phyloP scores from a whole-genome alignment of 2,797 vertebrate species.

The Cirrhinus mrigala region DNA sequence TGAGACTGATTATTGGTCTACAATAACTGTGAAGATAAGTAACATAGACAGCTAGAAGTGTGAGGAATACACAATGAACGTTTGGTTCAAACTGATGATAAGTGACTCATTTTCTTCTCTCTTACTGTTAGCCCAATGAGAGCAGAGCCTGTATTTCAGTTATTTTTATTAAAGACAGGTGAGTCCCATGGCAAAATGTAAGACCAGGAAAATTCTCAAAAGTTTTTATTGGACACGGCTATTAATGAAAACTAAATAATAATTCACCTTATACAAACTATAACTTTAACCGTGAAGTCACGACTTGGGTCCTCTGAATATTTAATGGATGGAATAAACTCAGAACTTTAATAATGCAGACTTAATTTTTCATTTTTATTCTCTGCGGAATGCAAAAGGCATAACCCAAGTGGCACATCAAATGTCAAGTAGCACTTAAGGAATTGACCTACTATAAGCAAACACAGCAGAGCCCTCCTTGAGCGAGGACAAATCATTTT shows the following conservation, averaged over 20 bases:
- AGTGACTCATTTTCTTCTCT: neutral
- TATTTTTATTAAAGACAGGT: slow-evolving; percentile 2
- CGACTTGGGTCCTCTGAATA: slow-evolving; percentile 6
- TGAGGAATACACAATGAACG: neutral
- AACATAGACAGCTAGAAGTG: neutral
- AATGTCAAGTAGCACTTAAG: slow-evolving; percentile 29
- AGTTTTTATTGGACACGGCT: slow-evolving; percentile 33
- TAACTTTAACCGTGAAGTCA: slow-evolving; percentile 24
- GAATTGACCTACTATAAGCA: neutral
- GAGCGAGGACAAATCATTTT: slow-evolving; percentile 19
- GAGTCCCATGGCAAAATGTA: slow-evolving; percentile 36
- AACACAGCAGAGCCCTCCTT: slow-evolving; percentile 10
- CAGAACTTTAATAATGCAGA: slow-evolving; percentile 27
- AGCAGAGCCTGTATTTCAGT: neutral
- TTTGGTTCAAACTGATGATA: neutral
- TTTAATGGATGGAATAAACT: slow-evolving; percentile 26
- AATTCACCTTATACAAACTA: slow-evolving; percentile 14
- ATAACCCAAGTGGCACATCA: neutral
- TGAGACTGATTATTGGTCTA: neutral
- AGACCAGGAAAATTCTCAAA: slow-evolving; percentile 30
- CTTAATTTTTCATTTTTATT: slow-evolving; percentile 24
- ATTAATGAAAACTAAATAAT: slow-evolving; percentile 42
- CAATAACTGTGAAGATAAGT: neutral
- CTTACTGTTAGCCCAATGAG: neutral
- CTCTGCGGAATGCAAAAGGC: slow-evolving; percentile 11